These are phyloP conservation scores for Iphiclides podalirius DNA, from an alignment of 2,888 invertebrate genomes.

Conservation along the genomic window DNA sequence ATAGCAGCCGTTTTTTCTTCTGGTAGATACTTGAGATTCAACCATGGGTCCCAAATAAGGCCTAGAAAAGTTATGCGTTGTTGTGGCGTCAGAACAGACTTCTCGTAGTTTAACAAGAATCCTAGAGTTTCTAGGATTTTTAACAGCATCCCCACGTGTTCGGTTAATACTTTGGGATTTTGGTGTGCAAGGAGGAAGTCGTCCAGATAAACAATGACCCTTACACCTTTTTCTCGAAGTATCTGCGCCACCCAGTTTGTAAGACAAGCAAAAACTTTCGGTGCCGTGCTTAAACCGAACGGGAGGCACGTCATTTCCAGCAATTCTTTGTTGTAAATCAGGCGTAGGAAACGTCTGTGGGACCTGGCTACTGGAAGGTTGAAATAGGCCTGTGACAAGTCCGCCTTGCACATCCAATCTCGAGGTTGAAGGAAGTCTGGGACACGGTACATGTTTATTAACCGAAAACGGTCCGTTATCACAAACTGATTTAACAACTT, in stretches of 20 bases:
- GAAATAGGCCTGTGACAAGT: conserved; percentile 27
- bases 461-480: too few species aligned
- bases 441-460: too few species aligned
- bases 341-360: conserved; percentile 26
- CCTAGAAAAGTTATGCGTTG: not conserved
- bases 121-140: not conserved
- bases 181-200: conserved; percentile 28
- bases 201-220: conserved; percentile 29
- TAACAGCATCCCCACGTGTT: conserved; percentile 8
- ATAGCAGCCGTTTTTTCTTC: not conserved
- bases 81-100: not conserved
- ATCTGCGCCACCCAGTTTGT: conserved; percentile 30
- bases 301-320: conserved; percentile 29
- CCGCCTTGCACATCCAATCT: too few species aligned
- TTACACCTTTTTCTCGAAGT: conserved; percentile 22
- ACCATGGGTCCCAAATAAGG: not conserved
- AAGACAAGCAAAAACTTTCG: conserved; percentile 24
- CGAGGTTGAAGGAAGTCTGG: too few species aligned
- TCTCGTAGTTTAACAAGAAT: not conserved
- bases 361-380: conserved; percentile 15
- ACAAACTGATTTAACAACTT: too few species aligned
- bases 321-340: conserved; percentile 23
- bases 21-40: not conserved
- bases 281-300: conserved; percentile 29
- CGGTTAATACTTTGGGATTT: conserved; percentile 1